Conservation (phyloP, 1,140 invertebrate genomes). For the Drosophila suzukii region DNA sequence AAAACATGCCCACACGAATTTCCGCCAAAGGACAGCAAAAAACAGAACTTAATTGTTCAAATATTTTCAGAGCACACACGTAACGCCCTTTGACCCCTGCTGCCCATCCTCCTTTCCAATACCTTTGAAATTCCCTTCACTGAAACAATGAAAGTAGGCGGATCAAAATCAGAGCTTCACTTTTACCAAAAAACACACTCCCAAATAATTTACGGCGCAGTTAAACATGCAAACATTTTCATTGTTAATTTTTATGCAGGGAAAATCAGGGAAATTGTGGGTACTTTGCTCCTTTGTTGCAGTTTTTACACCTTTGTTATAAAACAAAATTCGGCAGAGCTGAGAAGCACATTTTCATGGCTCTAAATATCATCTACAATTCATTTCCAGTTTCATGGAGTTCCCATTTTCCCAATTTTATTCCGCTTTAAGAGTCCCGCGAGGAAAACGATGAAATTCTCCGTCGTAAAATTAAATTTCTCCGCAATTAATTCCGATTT, state of each 20-base stretch:
- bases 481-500: constrained; percentile 51
- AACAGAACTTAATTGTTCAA: constrained; percentile 64
- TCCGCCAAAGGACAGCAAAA: constrained; percentile 32
- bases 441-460: constrained; percentile 26
- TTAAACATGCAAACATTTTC: constrained; percentile 40
- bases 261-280: neutral
- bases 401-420: constrained; percentile 26
- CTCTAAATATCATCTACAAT: constrained; percentile 40
- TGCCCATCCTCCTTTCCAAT: neutral
- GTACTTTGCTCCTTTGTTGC: constrained; percentile 30
- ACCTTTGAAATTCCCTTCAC: neutral
- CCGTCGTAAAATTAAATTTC: constrained; percentile 52
- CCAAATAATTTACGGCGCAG: constrained; percentile 39
- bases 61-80: constrained; percentile 62
- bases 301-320: constrained; percentile 3
- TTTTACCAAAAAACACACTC: constrained; percentile 15
- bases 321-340: constrained; percentile 11
- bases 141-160: constrained; percentile 12
- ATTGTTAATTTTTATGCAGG: constrained; percentile 32
- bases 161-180: constrained; percentile 4
- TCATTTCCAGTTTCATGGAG: constrained; percentile 38
- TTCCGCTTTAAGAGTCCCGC: constrained; percentile 34
- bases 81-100: constrained; percentile 22
- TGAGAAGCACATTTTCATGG: constrained; percentile 22
- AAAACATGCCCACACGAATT: constrained; percentile 44